Percentiles rank a stretch among this genome's conserved stretches.
Evolutionary conservation across 2,797 vertebrate genomes (phyloP).

Genomic region (Siniperca scherzeri): DNA sequence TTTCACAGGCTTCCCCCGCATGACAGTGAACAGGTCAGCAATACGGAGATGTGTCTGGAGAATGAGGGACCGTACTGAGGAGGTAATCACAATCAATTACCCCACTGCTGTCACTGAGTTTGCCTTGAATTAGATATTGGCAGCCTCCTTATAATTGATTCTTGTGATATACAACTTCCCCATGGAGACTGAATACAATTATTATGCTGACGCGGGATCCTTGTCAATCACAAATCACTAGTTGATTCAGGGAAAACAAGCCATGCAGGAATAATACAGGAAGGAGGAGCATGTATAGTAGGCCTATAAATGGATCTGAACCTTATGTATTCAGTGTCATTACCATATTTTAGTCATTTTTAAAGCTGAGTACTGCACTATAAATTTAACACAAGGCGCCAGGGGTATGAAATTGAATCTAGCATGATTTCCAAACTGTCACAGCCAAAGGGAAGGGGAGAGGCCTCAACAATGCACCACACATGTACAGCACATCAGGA

Average conservation of each 20-base stretch:
- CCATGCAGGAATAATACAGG: conserved; percentile 27
- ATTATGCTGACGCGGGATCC: conserved; percentile 41
- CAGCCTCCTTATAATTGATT: conserved; percentile 63
- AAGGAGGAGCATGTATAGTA: neutral
- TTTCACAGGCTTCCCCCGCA: conserved; percentile 68
- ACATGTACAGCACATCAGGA: conserved; percentile 1
- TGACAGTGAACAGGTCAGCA: conserved; percentile 71
- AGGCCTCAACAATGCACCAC: conserved; percentile 31
- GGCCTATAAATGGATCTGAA: neutral
- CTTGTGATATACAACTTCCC: conserved; percentile 50
- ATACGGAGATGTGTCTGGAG: conserved; percentile 40
- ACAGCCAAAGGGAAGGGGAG: conserved; percentile 12
- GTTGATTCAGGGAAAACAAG: conserved; percentile 47
- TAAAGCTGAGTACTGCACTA: conserved; percentile 39
- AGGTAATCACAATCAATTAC: conserved; percentile 64
- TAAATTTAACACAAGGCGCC: conserved; percentile 49
- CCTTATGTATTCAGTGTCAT: conserved; percentile 31
- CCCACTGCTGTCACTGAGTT: conserved; percentile 54
- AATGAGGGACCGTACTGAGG: conserved; percentile 1
- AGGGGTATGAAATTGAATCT: conserved; percentile 64
- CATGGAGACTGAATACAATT: conserved; percentile 45
- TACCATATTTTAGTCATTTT: conserved; percentile 55
- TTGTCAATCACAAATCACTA: conserved; percentile 66
- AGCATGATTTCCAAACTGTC: conserved; percentile 50
- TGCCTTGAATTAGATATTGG: conserved; percentile 60